Base-by-base conservation (phyloP, 2,113 vertebrate genomes). In the Podarcis muralis region DNA sequence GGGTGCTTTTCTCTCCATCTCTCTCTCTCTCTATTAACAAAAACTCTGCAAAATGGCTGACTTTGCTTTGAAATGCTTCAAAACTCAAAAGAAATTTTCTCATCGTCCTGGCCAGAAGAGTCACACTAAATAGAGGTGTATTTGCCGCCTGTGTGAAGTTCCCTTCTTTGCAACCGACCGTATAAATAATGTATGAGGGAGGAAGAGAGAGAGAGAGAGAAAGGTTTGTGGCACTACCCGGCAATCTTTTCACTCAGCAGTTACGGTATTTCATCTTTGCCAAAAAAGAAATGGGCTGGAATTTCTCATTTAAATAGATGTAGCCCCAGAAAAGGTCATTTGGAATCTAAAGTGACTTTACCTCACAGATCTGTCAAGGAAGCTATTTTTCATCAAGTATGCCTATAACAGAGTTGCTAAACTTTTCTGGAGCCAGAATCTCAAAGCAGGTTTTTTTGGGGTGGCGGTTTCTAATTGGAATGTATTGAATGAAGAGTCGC, bases 221-320 rank as follows among this genome's bases (percentile, higher is more conserved):
- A 30, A 23, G 43, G 48, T 53, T 66, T 68, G 59, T 65, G 72
- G 71, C 53, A 87, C 20, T 6, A 84, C 23, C 20, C 35, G 32
- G 69, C 25, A 78, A 25, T 27, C 0, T 0, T 48, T 35, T 62
- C 69, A 71, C 68, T 81, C 65, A 48, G 37, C 57, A 90, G 40
- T 84, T 84, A 53, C 12, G 37, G 65, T 0, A 90, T 0, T 35
- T 30, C 30, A 78, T 18, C 22, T 89, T 91, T 87, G 43, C 79
- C 81, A 62, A 35, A 90, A 48, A 88, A 89, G 35, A 62, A 81
- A 40, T 16, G 80, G 57, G 76, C 89, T n/a, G 76, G 22, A 90
- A 69, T 92, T 75, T 89, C 85, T 30, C 74, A 68, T 89, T 72
- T 83, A 66, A 83, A 81, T 84, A 35, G 85, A 88, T 86, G 69